Percentiles rank a stretch among this genome's conserved stretches.
Evolutionary conservation across 2,113 vertebrate species (phyloP).

Genomic region (Microtus ochrogaster): DNA sequence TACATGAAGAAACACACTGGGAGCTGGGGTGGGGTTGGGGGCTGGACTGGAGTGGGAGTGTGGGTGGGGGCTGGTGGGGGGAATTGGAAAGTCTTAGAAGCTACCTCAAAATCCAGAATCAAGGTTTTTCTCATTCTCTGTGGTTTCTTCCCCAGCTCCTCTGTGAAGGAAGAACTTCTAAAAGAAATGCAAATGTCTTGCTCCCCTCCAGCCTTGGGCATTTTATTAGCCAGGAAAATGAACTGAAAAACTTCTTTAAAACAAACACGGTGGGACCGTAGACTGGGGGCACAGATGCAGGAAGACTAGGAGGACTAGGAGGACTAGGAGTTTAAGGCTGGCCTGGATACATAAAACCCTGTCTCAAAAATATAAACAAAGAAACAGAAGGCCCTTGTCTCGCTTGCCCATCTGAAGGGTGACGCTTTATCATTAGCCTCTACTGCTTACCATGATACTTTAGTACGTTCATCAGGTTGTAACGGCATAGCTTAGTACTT

Average conservation of each 20-base stretch:
- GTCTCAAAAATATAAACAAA: not conserved
- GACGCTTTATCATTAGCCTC: not conserved
- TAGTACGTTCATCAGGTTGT: not conserved
- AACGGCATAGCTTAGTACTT: not conserved
- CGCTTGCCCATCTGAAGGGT: not conserved
- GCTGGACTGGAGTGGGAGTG: too few species aligned
- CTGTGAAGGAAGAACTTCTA: not conserved
- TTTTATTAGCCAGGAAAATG: not conserved
- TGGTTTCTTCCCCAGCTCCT: not conserved
- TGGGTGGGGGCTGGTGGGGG: too few species aligned
- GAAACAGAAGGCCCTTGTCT: not conserved
- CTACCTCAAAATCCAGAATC: not conserved
- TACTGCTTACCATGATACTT: not conserved
- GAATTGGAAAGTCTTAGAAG: not conserved
- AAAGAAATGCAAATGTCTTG: not conserved
- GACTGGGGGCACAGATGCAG: not conserved
- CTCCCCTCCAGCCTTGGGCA: not conserved
- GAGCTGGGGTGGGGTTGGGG: not conserved
- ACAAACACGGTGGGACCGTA: not conserved
- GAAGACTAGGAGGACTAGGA: not conserved
- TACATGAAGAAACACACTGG: not conserved
- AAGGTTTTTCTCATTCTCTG: not conserved
- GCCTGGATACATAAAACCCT: not conserved
- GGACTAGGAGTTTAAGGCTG: not conserved
- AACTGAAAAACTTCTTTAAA: not conserved